Evolutionary conservation across 2,113 vertebrate genomes (phyloP).

Genomic region (Scytalopus superciliaris): DNA sequence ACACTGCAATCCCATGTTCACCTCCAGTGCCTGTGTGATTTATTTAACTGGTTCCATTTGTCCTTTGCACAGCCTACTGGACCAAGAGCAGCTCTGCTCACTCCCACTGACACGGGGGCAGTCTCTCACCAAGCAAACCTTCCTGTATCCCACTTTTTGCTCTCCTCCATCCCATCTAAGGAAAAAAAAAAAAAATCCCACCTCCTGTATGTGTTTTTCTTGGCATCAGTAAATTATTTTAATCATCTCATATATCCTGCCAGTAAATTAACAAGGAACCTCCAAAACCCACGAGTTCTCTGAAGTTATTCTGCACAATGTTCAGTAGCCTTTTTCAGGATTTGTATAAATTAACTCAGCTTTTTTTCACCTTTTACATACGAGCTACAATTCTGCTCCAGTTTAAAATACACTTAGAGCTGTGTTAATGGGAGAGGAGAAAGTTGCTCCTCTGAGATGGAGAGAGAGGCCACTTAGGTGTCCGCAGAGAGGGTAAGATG

Average conservation of each 20-base stretch:
- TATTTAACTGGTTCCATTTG: not conserved
- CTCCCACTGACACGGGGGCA: not conserved
- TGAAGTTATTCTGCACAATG: not conserved
- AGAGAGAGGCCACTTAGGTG: not conserved
- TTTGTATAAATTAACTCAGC: not conserved
- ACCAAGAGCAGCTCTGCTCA: not conserved
- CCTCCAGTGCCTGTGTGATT: rapidly evolving
- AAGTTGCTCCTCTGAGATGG: not conserved
- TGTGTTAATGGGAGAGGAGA: conserved; percentile 1
- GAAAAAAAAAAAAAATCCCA: not conserved
- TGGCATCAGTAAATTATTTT: not conserved
- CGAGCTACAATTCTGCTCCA: not conserved
- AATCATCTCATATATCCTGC: not conserved
- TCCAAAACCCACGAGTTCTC: not conserved
- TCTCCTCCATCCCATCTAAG: not conserved
- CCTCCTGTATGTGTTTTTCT: not conserved
- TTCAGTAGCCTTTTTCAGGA: not conserved
- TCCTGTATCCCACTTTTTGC: not conserved
- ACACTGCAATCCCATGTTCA: rapidly evolving
- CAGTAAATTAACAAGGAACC: not conserved
- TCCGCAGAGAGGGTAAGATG: not conserved
- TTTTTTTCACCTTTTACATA: not conserved
- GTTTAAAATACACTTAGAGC: not conserved
- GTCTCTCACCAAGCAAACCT: not conserved
- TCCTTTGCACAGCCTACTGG: not conserved